Base-by-base conservation (phyloP, 2,888 invertebrate species). In the Arctia plantaginis region DNA sequence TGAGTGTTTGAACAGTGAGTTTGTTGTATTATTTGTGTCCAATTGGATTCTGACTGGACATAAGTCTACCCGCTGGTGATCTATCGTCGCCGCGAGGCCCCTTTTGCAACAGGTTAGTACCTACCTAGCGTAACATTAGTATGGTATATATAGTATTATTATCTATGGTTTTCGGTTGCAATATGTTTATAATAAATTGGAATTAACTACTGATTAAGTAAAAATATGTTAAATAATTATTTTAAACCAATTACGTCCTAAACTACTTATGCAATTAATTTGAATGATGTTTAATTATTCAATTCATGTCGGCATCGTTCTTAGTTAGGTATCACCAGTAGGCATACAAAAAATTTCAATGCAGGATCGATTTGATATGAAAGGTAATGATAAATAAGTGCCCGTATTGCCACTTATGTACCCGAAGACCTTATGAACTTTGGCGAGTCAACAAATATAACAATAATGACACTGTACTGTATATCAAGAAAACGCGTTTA, bases 31-130 rank as follows among this genome's bases (percentile, higher is more conserved):
- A 82, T 77, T 87, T 86, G 88, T 89, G 90, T 89, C 87, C 78
- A 86, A 88, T 88, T 89, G 89, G 90, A 89, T 91, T 89, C 87
- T 89, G 86, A 87, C 86, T 90, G 89, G 89, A 88, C 84, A 82
- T 84, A 78, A 82, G 86, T 82, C 76, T 76, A 72, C 69, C 77
- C 66, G 74, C 74, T 74, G 80, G 81, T 81, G 80, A 78, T 80
- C 77, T 80, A 75, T 78, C 80, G 85, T 76, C 82, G 79, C 78
- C 77, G 80, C 80, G 76, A 84, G 84, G 81, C 84, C 78, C 74
- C 75, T 75, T 80, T 83, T 79, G 82, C 84, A 85, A 85, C 85
- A 85, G 85, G 85, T 85, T 76, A 82, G 85, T 80, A 59, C 20
- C 76, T 72, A 72, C 15, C 72, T 71, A 76, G 51, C 51, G 51